Evolutionary conservation across 2,888 invertebrate species (phyloP).

Genomic region (Choreutis nemorana): DNA sequence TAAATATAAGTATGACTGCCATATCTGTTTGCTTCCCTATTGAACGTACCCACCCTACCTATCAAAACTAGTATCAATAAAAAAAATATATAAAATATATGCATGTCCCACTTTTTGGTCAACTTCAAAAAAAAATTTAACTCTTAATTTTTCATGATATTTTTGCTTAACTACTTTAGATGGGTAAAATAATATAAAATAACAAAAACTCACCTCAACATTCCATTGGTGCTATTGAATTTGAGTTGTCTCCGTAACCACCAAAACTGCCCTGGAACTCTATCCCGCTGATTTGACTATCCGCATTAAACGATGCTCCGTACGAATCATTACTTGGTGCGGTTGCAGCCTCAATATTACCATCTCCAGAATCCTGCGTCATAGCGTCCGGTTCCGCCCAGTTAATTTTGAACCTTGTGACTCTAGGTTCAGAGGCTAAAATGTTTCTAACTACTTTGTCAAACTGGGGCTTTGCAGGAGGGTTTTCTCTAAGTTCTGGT

Average conservation of each 20-base stretch:
- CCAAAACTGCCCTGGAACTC: conserved; percentile 50
- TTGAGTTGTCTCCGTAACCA: conserved; percentile 69
- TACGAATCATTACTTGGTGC: conserved; percentile 52
- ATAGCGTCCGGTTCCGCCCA: conserved; percentile 82
- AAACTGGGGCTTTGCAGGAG: conserved; percentile 90
- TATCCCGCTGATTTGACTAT: conserved; percentile 50
- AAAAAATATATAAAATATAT: too few relatives aligned
- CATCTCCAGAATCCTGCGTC: conserved; percentile 36
- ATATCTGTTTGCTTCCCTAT: too few relatives aligned
- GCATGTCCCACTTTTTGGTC: too few relatives aligned
- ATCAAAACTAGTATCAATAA: too few relatives aligned
- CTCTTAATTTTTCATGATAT: too few relatives aligned
- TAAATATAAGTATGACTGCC: too few relatives aligned
- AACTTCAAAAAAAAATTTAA: too few relatives aligned
- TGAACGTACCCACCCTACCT: too few relatives aligned
- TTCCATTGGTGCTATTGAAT: conserved; percentile 71
- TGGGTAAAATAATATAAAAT: too few relatives aligned
- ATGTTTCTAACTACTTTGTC: conserved; percentile 91
- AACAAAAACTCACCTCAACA: conserved; percentile 58
- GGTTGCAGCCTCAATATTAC: conserved; percentile 36
- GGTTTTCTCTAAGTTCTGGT: conserved; percentile 91
- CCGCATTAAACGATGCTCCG: conserved; percentile 46
- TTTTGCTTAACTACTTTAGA: too few relatives aligned
- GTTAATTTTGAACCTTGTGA: conserved; percentile 95
- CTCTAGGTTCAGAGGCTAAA: conserved; percentile 89